Evolutionary conservation across 2,888 invertebrate species (phyloP).

Genomic region (Steinernema carpocapsae): DNA sequence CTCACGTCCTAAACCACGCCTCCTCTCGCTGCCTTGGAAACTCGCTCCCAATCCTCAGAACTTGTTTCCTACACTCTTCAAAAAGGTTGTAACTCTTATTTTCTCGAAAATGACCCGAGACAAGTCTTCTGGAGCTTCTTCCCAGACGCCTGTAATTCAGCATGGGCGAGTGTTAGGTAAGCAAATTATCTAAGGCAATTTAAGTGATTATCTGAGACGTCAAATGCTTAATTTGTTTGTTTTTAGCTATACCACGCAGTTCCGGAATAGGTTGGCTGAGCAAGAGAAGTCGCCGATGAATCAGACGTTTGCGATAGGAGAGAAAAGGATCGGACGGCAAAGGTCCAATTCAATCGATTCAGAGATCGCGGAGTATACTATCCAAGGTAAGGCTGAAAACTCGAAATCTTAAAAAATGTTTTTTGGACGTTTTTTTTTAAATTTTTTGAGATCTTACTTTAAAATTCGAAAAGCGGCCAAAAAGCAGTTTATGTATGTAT

Average conservation of each 20-base stretch:
- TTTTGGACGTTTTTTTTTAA: too few species aligned
- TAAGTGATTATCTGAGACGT: not conserved
- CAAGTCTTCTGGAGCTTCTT: not conserved
- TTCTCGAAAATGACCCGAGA: not conserved
- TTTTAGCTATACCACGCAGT: constrained; percentile 45
- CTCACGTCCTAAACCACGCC: too few species aligned
- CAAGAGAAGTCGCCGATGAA: constrained; percentile 46
- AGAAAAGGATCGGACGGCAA: not conserved
- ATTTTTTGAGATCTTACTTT: too few species aligned
- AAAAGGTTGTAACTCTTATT: too few species aligned
- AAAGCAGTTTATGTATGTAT: too few species aligned
- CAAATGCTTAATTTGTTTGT: too few species aligned
- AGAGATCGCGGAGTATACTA: constrained; percentile 33
- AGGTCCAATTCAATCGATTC: constrained; percentile 45
- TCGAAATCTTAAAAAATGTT: not conserved
- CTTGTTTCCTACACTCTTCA: too few species aligned
- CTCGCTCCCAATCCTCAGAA: too few species aligned
- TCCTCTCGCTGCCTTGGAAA: too few species aligned
- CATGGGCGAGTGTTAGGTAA: constrained; percentile 9
- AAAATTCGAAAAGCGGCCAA: too few species aligned
- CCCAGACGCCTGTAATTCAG: not conserved
- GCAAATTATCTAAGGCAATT: too few species aligned
- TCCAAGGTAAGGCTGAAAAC: not conserved
- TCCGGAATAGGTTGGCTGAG: constrained; percentile 47
- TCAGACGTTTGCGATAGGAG: constrained; percentile 48